phyloP scores from a whole-genome alignment of 2,113 vertebrate genomes.

The Dendropsophus ebraccatus region DNA sequence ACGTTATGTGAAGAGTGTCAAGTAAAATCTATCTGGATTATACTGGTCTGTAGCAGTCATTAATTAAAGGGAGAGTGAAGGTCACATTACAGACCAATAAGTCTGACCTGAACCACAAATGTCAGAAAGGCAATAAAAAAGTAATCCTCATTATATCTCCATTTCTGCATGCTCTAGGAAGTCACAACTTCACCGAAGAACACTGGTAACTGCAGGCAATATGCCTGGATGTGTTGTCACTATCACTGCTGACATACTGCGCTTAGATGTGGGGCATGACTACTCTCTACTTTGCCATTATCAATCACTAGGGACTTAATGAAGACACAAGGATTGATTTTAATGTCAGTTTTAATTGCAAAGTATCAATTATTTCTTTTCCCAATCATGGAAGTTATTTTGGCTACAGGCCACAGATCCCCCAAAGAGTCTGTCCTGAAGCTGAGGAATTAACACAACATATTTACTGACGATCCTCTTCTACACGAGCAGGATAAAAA shows the following conservation, averaged over 20 bases:
- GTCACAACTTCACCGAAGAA: neutral
- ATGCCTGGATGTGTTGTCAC: neutral
- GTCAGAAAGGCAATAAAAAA: neutral
- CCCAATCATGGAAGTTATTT: neutral
- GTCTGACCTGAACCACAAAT: neutral
- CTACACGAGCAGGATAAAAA: neutral
- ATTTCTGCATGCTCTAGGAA: neutral
- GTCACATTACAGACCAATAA: no score
- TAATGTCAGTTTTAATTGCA: neutral
- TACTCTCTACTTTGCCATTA: neutral
- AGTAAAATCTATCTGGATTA: no score
- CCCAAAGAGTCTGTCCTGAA: neutral
- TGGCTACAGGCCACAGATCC: neutral
- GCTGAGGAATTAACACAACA: neutral
- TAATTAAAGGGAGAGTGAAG: no score
- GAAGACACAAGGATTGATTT: neutral
- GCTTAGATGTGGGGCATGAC: neutral
- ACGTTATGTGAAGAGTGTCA: no score
- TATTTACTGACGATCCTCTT: neutral
- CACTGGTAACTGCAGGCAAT: neutral
- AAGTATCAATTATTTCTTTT: neutral
- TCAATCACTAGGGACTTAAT: neutral
- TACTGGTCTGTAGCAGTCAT: no score
- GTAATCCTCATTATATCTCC: neutral
- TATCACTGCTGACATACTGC: neutral